Evolutionary conservation across 2,797 vertebrate genomes (phyloP), one percentile per base, ranked within the genome.

Genomic region (Dendrocincla fuliginosa): DNA sequence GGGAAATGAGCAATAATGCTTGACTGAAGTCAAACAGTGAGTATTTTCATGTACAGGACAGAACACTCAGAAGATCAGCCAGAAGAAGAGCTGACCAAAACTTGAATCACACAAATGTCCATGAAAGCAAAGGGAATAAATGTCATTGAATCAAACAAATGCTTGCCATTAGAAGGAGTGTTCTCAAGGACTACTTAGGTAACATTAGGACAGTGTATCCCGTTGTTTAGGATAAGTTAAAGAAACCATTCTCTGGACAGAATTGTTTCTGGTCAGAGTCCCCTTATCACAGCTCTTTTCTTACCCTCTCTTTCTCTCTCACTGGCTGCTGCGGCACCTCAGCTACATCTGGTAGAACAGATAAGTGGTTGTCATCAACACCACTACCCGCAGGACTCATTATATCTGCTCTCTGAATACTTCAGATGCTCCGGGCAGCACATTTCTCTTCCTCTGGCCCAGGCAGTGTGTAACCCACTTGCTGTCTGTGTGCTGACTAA

Each of bases 301-400:
- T 85, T 89, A 92, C 57, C 44, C 76, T 84, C 80, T 95, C 90
- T 75, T 85, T 93, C 79, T 84, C 46, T 81, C 75, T 71, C 81
- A 6, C 10, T 83, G 85, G 84, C 86, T 74, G 70, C 64, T 8
- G 2, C 60, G 81, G 81, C 86, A 91, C 61, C 61, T 85, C 69
- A 69, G 89, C 68, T 42, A 30, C 0, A 15, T 87, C 87, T 95
- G 90, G 50, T 77, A 23, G 17, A 84, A 78, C 53, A 94, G 92
- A 84, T 92, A 71, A 93, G 65, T 30, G 50, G 57, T 44, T 89
- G 78, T 57, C 75, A 61, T 74, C 68, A 39, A 47, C 57, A 24
- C 57, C 71, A 41, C 46, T 47, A 10, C 57, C 52, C 4, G 39
- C 95, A 92, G 84, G 91, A 84, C 56, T 44, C 65, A 8, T 41